These are phyloP conservation scores for Opisthocomus hoazin DNA, from an alignment of 2,113 vertebrate genomes.

Conservation along the genomic window DNA sequence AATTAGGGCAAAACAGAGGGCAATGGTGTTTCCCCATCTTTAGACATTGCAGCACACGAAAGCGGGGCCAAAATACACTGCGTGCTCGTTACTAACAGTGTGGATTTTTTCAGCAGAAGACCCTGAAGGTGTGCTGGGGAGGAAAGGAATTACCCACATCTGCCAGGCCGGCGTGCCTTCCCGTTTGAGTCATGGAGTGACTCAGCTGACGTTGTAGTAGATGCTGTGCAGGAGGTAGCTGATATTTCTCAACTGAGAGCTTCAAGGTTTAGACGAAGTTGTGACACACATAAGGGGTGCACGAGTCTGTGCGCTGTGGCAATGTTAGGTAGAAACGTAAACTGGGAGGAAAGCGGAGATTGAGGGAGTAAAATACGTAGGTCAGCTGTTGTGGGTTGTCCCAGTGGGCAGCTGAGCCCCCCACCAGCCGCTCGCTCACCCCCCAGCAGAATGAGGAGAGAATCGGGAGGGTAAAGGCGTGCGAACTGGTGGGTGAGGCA, in stretches of 20 bases:
- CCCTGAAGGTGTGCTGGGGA: neutral
- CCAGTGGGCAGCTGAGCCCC: neutral
- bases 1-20: neutral
- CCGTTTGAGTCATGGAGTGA: neutral
- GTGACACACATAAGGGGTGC: neutral
- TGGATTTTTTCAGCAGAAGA: neutral
- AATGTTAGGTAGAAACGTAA: neutral
- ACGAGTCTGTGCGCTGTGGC: neutral
- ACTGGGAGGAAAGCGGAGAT: neutral
- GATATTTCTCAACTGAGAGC: neutral
- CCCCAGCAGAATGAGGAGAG: neutral
- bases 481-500: neutral
- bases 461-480: no score
- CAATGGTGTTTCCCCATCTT: neutral
- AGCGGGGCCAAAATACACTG: neutral
- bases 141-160: neutral
- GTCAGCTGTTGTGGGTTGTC: neutral
- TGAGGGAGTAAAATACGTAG: neutral
- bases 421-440: neutral
- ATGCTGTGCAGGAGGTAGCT: neutral
- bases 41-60: neutral
- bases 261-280: neutral
- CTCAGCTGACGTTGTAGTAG: neutral
- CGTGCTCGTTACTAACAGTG: rapidly evolving
- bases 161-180: neutral